phyloP scores from a whole-genome alignment of 2,888 invertebrate species.

The Cheiracanthium punctorium region DNA sequence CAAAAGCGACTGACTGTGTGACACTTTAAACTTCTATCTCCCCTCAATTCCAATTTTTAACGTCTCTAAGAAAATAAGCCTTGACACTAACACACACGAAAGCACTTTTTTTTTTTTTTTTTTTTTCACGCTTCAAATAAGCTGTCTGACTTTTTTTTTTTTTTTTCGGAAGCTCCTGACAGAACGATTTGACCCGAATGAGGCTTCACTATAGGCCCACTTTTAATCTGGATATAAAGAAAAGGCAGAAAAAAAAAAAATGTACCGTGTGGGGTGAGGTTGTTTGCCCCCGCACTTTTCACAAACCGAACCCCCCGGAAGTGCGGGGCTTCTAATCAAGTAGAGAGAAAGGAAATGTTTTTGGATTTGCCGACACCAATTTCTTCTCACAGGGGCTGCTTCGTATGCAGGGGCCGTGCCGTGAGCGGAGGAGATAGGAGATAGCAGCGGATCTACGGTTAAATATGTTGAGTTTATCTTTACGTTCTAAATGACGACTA shows the following conservation, averaged over 20 bases:
- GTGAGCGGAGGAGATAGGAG: too few species aligned
- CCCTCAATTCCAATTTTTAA: neutral
- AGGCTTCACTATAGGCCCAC: neutral
- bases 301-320: neutral
- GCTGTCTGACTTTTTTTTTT: neutral
- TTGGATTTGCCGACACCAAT: neutral
- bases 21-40: neutral
- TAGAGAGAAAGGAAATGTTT: conserved; percentile 2
- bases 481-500: too few species aligned
- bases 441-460: too few species aligned
- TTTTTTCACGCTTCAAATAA: neutral
- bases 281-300: too few species aligned
- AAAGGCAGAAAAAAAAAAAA: too few species aligned
- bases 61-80: neutral
- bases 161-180: neutral
- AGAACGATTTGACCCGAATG: neutral
- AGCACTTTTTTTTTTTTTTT: neutral
- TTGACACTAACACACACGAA: neutral
- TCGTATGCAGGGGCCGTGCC: too few species aligned
- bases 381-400: neutral
- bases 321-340: neutral
- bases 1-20: neutral
- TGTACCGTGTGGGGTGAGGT: too few species aligned
- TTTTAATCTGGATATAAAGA: neutral
- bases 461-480: too few species aligned